A percentile compares a stretch with the other conserved stretches of the same genome.
phyloP scores from a whole-genome alignment of 2,888 invertebrate species.

The Dinocampus coccinellae region DNA sequence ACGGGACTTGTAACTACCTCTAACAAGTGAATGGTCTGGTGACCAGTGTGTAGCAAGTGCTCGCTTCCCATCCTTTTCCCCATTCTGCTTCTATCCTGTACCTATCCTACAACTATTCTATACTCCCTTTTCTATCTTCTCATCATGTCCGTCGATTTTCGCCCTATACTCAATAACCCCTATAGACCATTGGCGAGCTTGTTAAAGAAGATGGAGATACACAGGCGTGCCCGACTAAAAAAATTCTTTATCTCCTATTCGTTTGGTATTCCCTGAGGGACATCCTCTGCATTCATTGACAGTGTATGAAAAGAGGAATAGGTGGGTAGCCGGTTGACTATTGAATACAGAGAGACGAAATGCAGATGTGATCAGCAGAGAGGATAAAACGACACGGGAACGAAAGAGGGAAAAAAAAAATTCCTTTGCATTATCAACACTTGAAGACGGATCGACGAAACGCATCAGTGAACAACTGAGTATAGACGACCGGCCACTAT shows the following conservation, averaged over 20 bases:
- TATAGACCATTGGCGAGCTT: not conserved
- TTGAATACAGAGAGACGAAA: not conserved
- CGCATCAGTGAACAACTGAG: conserved; percentile 26
- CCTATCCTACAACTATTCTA: no score
- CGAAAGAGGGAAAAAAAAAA: not conserved
- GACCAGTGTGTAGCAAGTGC: conserved; percentile 28
- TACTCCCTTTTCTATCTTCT: conserved; percentile 19
- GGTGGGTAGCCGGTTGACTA: not conserved
- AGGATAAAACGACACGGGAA: not conserved
- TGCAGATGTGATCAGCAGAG: not conserved
- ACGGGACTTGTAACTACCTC: conserved; percentile 56
- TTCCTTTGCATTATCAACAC: conserved; percentile 24
- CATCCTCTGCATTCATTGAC: not conserved
- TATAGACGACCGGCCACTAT: not conserved
- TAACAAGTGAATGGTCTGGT: conserved; percentile 53
- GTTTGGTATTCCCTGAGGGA: conserved; percentile 7
- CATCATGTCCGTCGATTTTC: conserved; percentile 4
- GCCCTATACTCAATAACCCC: conserved; percentile 1
- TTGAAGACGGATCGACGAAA: conserved; percentile 14
- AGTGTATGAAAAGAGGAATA: not conserved
- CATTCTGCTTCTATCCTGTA: conserved; percentile 37
- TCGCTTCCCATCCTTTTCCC: conserved; percentile 31
- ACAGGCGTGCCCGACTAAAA: not conserved
- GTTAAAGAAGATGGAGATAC: conserved; percentile 1
- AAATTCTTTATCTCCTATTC: conserved; percentile 3